Evolutionary conservation across 2,888 invertebrate genomes (phyloP).

Genomic region (Polietes domitor): DNA sequence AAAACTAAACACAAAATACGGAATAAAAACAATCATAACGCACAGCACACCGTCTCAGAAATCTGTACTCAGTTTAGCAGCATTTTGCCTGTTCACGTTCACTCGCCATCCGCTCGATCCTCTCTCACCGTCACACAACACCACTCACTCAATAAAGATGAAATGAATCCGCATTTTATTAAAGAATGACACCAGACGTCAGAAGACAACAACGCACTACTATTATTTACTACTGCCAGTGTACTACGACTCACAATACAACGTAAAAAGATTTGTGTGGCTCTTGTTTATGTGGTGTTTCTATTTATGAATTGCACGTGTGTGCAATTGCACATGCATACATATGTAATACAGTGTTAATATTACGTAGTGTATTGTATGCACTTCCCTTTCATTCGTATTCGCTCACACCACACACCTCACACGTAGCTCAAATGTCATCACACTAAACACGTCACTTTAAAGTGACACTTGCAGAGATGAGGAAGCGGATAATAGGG

Average conservation of each 20-base stretch:
- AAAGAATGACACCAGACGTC: conserved; percentile 4
- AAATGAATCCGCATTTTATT: conserved; percentile 28
- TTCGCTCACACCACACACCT: not conserved
- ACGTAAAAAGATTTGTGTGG: not conserved
- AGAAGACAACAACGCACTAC: not conserved
- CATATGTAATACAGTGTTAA: not conserved
- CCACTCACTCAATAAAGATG: conserved; percentile 18
- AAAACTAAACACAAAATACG: conserved; percentile 42
- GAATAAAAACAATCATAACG: conserved; percentile 17
- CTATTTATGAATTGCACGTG: conserved; percentile 39
- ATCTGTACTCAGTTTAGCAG: not conserved
- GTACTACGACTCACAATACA: conserved; percentile 17
- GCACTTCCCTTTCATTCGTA: not conserved
- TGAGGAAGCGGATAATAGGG: too few species aligned
- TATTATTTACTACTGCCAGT: not conserved
- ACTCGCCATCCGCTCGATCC: not conserved
- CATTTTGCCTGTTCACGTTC: not conserved
- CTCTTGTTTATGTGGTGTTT: not conserved
- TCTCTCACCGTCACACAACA: not conserved
- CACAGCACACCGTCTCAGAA: conserved; percentile 7
- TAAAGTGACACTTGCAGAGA: too few species aligned
- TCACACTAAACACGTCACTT: not conserved
- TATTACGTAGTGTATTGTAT: not conserved
- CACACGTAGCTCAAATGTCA: not conserved
- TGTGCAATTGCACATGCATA: not conserved